Evolutionary conservation across 1,140 invertebrate species (phyloP).

Genomic region (Pseudomyrmex pallidus): DNA sequence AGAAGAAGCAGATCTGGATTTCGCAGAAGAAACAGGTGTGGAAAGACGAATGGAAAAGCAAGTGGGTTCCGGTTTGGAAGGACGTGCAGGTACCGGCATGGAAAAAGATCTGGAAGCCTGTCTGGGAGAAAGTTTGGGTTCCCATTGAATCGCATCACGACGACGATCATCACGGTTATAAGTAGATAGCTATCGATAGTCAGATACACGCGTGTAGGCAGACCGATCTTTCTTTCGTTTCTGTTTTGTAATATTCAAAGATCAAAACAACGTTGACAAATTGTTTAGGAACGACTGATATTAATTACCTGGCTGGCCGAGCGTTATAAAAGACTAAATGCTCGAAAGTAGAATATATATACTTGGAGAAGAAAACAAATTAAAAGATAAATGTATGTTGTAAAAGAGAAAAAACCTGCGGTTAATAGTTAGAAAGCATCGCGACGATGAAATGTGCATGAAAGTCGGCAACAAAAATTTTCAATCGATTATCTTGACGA

Average conservation of each 20-base stretch:
- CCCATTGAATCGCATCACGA: conserved; percentile 86
- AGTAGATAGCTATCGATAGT: conserved; percentile 45
- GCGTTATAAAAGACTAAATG: conserved; percentile 37
- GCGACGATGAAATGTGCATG: conserved; percentile 33
- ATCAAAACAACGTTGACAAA: conserved; percentile 28
- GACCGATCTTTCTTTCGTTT: conserved; percentile 23
- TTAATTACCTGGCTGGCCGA: neutral
- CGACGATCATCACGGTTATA: conserved; percentile 83
- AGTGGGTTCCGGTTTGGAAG: conserved; percentile 90
- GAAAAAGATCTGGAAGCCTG: conserved; percentile 91
- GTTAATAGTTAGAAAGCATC: conserved; percentile 56
- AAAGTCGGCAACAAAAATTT: conserved; percentile 33
- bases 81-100: conserved; percentile 89
- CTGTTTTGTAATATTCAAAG: neutral
- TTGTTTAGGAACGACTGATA: neutral
- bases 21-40: conserved; percentile 91
- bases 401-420: conserved; percentile 29
- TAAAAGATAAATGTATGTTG: neutral
- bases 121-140: conserved; percentile 92
- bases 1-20: conserved; percentile 92
- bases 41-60: conserved; percentile 91
- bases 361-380: neutral
- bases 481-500: conserved; percentile 9
- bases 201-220: neutral
- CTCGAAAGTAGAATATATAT: neutral